phyloP scores from a whole-genome alignment of 2,888 invertebrate genomes.

The Epirrhoe alternata region DNA sequence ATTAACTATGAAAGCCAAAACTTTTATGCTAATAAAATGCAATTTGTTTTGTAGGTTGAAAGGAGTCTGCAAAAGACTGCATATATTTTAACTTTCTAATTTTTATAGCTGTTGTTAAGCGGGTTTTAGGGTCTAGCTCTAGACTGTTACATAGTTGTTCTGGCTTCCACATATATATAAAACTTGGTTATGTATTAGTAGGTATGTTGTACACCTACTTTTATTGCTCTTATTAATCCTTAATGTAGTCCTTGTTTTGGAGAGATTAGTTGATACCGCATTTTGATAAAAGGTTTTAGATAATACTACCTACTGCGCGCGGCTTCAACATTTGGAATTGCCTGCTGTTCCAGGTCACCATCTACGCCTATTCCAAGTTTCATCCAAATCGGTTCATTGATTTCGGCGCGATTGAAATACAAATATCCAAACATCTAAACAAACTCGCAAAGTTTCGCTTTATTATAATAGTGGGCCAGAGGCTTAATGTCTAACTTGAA shows the following conservation, averaged over 20 bases:
- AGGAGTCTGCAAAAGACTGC: constrained; percentile 75
- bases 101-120: constrained; percentile 74
- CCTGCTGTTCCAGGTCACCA: too few relatives aligned
- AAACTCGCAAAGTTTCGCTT: too few relatives aligned
- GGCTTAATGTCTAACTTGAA: too few relatives aligned
- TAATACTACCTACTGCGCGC: too few relatives aligned
- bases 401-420: too few relatives aligned
- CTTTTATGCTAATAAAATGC: constrained; percentile 81
- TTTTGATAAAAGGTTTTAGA: constrained; percentile 33
- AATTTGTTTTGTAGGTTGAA: constrained; percentile 80
- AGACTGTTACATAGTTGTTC: constrained; percentile 46
- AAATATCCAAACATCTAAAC: too few relatives aligned
- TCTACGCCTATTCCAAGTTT: too few relatives aligned
- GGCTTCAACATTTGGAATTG: too few relatives aligned
- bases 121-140: constrained; percentile 77
- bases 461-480: too few relatives aligned
- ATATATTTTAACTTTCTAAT: constrained; percentile 80
- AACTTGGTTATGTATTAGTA: constrained; percentile 8
- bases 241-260: constrained; percentile 33
- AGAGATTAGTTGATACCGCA: constrained; percentile 30
- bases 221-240: constrained; percentile 21
- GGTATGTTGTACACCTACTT: neutral
- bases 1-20: constrained; percentile 75
- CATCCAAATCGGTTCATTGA: too few relatives aligned
- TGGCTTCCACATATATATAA: constrained; percentile 18